These are phyloP conservation scores for Cantharis rustica DNA, from an alignment of 2,888 invertebrate genomes.

Conservation along the genomic window DNA sequence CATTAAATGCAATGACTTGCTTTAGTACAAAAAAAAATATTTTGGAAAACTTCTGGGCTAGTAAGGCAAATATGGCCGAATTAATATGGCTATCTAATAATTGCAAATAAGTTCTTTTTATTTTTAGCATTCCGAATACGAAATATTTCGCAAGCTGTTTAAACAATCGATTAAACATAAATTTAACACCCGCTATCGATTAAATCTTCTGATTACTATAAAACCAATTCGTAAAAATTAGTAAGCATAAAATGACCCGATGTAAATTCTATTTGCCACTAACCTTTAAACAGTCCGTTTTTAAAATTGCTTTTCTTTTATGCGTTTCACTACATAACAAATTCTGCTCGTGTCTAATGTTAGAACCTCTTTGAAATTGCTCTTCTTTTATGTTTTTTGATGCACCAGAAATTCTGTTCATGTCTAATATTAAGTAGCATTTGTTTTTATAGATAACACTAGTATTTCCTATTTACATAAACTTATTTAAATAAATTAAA, in stretches of 20 bases:
- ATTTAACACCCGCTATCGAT: not conserved
- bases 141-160: not conserved
- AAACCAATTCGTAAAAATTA: not conserved
- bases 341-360: constrained; percentile 7
- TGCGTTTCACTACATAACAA: constrained; percentile 7
- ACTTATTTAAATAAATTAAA: constrained; percentile 4
- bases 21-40: no score
- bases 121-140: not conserved
- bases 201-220: constrained; percentile 19
- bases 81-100: no score
- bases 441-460: constrained; percentile 8
- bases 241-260: not conserved
- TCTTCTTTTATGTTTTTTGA: constrained; percentile 10
- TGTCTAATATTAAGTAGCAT: constrained; percentile 10
- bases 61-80: no score
- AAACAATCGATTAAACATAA: not conserved
- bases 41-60: no score
- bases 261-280: not conserved
- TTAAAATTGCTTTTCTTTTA: constrained; percentile 7
- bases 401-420: constrained; percentile 11
- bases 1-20: no score
- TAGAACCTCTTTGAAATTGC: constrained; percentile 9
- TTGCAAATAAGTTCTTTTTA: not conserved
- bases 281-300: not conserved
- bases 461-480: not conserved